These are phyloP conservation scores for Cyrtodaria siliqua DNA, from an alignment of 2,888 invertebrate genomes.

Conservation along the genomic window DNA sequence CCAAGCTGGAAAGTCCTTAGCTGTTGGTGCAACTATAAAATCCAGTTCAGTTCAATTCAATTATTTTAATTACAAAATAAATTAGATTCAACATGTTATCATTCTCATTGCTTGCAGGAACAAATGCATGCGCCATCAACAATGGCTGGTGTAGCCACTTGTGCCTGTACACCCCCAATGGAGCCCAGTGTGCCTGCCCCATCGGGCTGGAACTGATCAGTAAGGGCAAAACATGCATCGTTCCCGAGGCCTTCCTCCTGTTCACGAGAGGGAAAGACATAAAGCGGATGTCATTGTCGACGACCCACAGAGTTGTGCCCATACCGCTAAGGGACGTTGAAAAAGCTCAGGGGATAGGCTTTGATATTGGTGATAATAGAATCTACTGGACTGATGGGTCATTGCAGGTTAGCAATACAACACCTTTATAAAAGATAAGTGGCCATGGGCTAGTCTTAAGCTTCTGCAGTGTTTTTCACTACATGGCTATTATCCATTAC, in stretches of 20 bases:
- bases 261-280: slow-evolving; percentile 93
- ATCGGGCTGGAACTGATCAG: slow-evolving; percentile 92
- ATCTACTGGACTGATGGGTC: slow-evolving; percentile 94
- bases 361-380: slow-evolving; percentile 92
- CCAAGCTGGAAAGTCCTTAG: too few relatives aligned
- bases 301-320: slow-evolving; percentile 85
- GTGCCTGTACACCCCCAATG: slow-evolving; percentile 87
- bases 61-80: too few relatives aligned
- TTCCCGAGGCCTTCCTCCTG: slow-evolving; percentile 91
- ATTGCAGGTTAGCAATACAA: slow-evolving; percentile 82
- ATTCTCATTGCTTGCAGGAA: too few relatives aligned
- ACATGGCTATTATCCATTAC: too few relatives aligned
- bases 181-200: slow-evolving; percentile 96
- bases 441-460: too few relatives aligned
- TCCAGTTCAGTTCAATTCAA: too few relatives aligned
- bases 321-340: slow-evolving; percentile 94
- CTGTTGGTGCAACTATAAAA: too few relatives aligned
- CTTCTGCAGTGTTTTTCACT: too few relatives aligned
- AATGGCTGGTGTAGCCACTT: slow-evolving; percentile 86
- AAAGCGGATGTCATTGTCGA: slow-evolving; percentile 93
- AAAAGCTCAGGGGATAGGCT: slow-evolving; percentile 94
- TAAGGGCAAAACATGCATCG: slow-evolving; percentile 87
- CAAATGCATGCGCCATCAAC: slow-evolving; percentile 84
- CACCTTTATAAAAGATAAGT: too few relatives aligned
- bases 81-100: too few relatives aligned